A percentile compares a stretch with the other conserved stretches of the same genome.
Evolutionary conservation across 2,888 invertebrate species (phyloP).

Genomic region (Chymomyza fuscimana): DNA sequence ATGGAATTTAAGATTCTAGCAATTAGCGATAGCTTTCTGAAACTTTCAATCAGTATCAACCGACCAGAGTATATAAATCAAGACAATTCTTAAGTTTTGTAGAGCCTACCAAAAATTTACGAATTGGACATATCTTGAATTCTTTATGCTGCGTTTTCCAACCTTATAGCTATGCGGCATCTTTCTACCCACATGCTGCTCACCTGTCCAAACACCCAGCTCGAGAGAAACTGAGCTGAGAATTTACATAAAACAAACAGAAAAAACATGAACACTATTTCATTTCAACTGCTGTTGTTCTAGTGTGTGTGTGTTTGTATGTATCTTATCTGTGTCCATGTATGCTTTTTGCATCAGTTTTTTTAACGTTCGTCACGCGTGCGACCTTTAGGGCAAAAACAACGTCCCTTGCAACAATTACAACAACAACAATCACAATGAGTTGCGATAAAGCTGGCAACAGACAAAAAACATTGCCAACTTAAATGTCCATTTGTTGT

Average conservation of each 20-base stretch:
- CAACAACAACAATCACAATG: not conserved
- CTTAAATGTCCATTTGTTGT: conserved; percentile 22
- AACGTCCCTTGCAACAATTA: too few relatives aligned
- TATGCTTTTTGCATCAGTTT: conserved; percentile 43
- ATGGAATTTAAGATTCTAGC: too few relatives aligned
- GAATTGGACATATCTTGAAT: conserved; percentile 65
- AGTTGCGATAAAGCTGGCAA: conserved; percentile 7
- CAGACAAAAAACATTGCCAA: not conserved
- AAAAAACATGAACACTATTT: conserved; percentile 63
- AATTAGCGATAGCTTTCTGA: too few relatives aligned
- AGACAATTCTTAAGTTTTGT: too few relatives aligned
- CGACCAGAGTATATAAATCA: too few relatives aligned
- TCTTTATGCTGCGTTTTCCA: conserved; percentile 67
- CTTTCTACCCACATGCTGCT: not conserved
- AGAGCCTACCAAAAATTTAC: too few relatives aligned
- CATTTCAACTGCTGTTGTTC: conserved; percentile 45
- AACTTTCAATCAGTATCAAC: too few relatives aligned
- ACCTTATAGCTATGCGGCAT: conserved; percentile 20
- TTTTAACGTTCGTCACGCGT: conserved; percentile 55
- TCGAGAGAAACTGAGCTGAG: conserved; percentile 22
- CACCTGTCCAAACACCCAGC: conserved; percentile 64
- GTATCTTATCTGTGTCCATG: conserved; percentile 22
- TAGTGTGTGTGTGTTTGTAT: not conserved
- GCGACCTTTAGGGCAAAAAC: not conserved
- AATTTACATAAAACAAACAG: conserved; percentile 68